A percentile compares a stretch with the other conserved stretches of the same genome.
Conservation (phyloP, 1,140 invertebrate species). For the Drosophila teissieri region DNA sequence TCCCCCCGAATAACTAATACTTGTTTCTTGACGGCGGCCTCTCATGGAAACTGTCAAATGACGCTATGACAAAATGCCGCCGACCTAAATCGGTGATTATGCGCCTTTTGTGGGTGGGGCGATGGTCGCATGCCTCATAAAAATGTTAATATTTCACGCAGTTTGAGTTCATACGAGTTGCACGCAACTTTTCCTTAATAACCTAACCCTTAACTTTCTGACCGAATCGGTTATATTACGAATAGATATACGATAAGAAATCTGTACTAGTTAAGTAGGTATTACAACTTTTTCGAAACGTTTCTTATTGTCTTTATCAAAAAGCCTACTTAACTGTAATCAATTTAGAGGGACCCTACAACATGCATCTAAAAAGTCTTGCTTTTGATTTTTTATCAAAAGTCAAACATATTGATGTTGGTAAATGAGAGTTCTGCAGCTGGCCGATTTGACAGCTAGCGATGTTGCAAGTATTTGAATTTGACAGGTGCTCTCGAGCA, state of each 20-base stretch:
- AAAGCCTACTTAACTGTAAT: too few species aligned
- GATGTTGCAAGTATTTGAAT: slow-evolving; percentile 16
- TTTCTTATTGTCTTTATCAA: too few species aligned
- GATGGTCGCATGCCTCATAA: slow-evolving; percentile 6
- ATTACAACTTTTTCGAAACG: too few species aligned
- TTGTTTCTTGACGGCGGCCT: slow-evolving; percentile 2
- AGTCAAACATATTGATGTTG: slow-evolving; percentile 11
- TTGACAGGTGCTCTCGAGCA: slow-evolving; percentile 31
- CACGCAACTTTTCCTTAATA: not conserved
- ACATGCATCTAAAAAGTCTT: too few species aligned
- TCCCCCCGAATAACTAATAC: slow-evolving; percentile 7
- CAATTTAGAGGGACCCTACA: too few species aligned
- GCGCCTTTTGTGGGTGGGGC: slow-evolving; percentile 4
- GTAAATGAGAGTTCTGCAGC: slow-evolving; percentile 1
- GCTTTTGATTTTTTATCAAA: not conserved
- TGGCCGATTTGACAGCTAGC: slow-evolving; percentile 12
- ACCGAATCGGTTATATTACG: too few species aligned
- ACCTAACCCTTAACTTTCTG: too few species aligned
- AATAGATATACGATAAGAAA: too few species aligned
- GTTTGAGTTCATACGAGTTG: not conserved
- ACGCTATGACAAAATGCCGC: slow-evolving; percentile 16
- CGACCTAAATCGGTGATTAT: slow-evolving; percentile 21
- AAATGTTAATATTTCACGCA: slow-evolving; percentile 14
- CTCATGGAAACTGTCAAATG: slow-evolving; percentile 20
- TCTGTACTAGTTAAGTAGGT: too few species aligned